Percentiles rank a stretch among this genome's conserved stretches.
Evolutionary conservation across 2,888 invertebrate genomes (phyloP).

Genomic region (Sepioteuthis lessoniana): DNA sequence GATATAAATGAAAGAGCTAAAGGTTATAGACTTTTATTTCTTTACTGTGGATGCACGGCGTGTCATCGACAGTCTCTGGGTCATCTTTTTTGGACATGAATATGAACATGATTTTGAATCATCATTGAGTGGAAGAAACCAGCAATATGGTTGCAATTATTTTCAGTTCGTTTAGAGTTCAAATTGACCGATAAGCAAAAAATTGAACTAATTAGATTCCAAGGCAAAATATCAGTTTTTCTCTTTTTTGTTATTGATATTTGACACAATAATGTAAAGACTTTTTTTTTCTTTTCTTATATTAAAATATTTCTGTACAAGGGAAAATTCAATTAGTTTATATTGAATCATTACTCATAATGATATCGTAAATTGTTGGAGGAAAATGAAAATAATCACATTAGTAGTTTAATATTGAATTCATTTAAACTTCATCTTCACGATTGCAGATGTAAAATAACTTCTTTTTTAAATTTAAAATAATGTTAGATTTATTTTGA

Average conservation of each 20-base stretch:
- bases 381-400: too few relatives aligned
- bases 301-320: too few relatives aligned
- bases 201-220: not conserved
- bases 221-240: not conserved
- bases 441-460: too few relatives aligned
- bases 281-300: too few relatives aligned
- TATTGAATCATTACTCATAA: too few relatives aligned
- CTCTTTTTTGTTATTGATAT: not conserved
- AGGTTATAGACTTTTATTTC: slow-evolving; percentile 3
- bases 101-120: not conserved
- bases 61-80: slow-evolving; percentile 33
- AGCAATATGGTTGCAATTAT: not conserved
- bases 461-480: too few relatives aligned
- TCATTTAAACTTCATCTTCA: too few relatives aligned
- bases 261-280: too few relatives aligned
- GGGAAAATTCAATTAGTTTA: too few relatives aligned
- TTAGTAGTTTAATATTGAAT: too few relatives aligned
- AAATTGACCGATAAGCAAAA: not conserved
- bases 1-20: slow-evolving; percentile 14
- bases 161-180: not conserved
- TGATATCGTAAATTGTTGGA: too few relatives aligned
- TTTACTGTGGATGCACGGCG: not conserved
- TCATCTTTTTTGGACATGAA: slow-evolving; percentile 33
- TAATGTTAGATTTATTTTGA: too few relatives aligned
- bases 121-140: not conserved